Evolutionary conservation across 2,888 invertebrate genomes (phyloP).

Genomic region (Habroteleia sp.): DNA sequence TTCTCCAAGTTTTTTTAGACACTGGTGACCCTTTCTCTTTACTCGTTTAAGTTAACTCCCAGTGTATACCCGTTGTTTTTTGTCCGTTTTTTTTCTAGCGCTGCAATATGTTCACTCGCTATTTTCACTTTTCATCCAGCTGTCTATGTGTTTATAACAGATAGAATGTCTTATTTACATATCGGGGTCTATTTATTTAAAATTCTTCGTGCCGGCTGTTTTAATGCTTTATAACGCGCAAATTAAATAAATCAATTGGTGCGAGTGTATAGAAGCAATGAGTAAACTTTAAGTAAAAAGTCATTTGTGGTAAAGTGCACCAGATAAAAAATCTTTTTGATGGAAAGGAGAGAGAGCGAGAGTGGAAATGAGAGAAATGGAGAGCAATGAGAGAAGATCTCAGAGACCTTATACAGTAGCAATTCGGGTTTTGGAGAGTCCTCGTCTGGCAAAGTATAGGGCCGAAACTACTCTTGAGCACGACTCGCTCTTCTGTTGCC

Average conservation of each 20-base stretch:
- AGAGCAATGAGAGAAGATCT: slow-evolving; percentile 43
- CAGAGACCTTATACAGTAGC: slow-evolving; percentile 58
- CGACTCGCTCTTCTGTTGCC: slow-evolving; percentile 62
- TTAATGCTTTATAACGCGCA: slow-evolving; percentile 16
- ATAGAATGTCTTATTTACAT: slow-evolving; percentile 50
- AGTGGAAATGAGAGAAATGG: slow-evolving; percentile 22
- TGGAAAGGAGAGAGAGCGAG: slow-evolving; percentile 24
- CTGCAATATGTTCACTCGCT: slow-evolving; percentile 49
- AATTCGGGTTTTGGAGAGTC: slow-evolving; percentile 61
- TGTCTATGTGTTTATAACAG: slow-evolving; percentile 31
- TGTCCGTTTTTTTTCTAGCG: slow-evolving; percentile 23
- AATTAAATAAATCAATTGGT: slow-evolving; percentile 25
- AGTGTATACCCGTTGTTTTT: slow-evolving; percentile 37
- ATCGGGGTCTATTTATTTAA: slow-evolving; percentile 34
- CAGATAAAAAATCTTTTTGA: slow-evolving; percentile 8
- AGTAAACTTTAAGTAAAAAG: slow-evolving; percentile 16
- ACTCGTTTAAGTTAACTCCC: slow-evolving; percentile 32
- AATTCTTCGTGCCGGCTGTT: slow-evolving; percentile 22
- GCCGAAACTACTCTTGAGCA: slow-evolving; percentile 64
- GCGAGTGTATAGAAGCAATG: not conserved
- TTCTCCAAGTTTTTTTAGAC: slow-evolving; percentile 25
- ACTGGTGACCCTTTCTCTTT: slow-evolving; percentile 21
- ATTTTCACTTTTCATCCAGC: slow-evolving; percentile 61
- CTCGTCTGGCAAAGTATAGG: slow-evolving; percentile 56
- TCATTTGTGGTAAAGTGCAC: slow-evolving; percentile 12